Percentiles rank a stretch among this genome's conserved stretches.
These are phyloP conservation scores for Meriones psammophilus DNA, from an alignment of 2,797 vertebrate species.

Conservation along the genomic window DNA sequence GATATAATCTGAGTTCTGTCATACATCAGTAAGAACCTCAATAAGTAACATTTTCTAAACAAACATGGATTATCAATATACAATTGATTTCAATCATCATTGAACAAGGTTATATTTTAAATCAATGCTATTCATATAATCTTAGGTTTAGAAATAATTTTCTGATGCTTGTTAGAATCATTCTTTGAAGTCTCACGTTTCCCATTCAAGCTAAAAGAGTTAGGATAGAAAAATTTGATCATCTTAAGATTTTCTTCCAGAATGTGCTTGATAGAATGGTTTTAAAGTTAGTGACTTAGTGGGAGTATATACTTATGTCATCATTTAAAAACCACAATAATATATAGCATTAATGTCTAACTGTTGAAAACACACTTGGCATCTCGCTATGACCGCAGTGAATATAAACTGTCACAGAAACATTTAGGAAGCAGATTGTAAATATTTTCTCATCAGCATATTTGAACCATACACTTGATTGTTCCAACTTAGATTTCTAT, in stretches of 20 bases:
- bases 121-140: background rate
- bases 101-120: background rate
- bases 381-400: background rate
- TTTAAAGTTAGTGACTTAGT: background rate
- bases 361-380: background rate
- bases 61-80: background rate
- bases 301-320: background rate
- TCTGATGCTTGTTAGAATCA: conserved; percentile 2
- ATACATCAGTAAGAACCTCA: background rate
- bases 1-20: conserved; percentile 37
- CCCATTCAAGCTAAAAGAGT: background rate
- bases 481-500: conserved; percentile 30
- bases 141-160: background rate
- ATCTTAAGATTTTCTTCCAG: background rate
- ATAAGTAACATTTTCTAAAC: conserved; percentile 32
- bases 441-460: conserved; percentile 41
- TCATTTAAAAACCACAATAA: conserved; percentile 36
- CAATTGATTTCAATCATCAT: conserved; percentile 35
- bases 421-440: conserved; percentile 58
- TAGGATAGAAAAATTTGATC: background rate
- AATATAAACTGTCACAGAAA: conserved; percentile 40
- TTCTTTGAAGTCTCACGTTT: conserved; percentile 14
- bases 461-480: conserved; percentile 7
- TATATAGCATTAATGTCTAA: conserved; percentile 39
- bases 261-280: background rate